Base-by-base conservation (phyloP, 2,888 invertebrate species). In the Endotricha flammealis region DNA sequence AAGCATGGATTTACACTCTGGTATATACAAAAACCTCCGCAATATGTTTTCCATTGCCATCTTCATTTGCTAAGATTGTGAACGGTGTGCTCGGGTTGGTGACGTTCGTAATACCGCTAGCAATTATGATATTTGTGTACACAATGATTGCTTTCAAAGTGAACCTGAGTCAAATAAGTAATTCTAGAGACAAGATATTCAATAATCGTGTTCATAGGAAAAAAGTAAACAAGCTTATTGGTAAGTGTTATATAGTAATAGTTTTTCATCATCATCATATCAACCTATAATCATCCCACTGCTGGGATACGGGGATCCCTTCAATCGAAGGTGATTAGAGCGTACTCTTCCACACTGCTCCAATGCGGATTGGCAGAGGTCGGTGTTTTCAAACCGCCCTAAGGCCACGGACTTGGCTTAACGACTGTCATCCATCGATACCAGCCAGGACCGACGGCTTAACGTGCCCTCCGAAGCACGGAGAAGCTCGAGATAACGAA, bases 201-300 rank as follows among this genome's bases (percentile, higher is more conserved):
- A 76, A 76, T 29, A 66, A 70, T 17, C 57, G 61, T 2, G 60
- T 68, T 24, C 67, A 69, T 27, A 66, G 67, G 20, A 58, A 58
- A n/a, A 75, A 60, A 57, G 59, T 78, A 1, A 72, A 76, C 39
- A 75, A 71, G 41, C 62, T 76, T 27, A 59, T 75, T 50, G 60
- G 76, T 78, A 64, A 73, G 69, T 65, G 0, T 32, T 29, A 22
- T 22, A 31, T 10, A 5, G 2, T 14, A 5, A 1, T 12, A 13
- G 29, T 13, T 29, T n/a, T n/a, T n/a, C n/a, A n/a, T n/a, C n/a
- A n/a, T n/a, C n/a, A n/a, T n/a, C n/a, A n/a, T n/a, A n/a, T n/a
- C n/a, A n/a, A n/a, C n/a, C n/a, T n/a, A n/a, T n/a, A n/a, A n/a
- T n/a, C n/a, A n/a, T n/a, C n/a, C n/a, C n/a, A n/a, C n/a, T n/a